Base-by-base conservation (phyloP, 2,797 vertebrate genomes). In the Cirrhinus molitorella region DNA sequence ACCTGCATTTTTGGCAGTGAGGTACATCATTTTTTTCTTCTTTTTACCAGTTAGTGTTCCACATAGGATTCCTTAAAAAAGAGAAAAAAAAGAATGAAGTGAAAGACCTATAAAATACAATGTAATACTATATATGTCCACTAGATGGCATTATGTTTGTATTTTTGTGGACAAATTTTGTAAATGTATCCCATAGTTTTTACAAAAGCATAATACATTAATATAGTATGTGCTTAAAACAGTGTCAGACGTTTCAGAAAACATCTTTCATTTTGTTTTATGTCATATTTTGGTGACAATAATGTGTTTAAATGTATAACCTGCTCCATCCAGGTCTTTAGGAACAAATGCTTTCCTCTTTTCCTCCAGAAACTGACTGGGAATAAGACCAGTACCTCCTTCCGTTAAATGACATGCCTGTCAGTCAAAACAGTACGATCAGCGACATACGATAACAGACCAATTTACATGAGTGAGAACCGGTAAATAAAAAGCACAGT, bases 21-120 rank as follows among this genome's bases (percentile, higher is more conserved):
- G 94, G 88, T 99, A 99, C 98, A 99, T 99, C 97, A 98, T 99
- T 90, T 97, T 99, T 91, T 99, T 99, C 95, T 99, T 99, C 94
- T 98, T 99, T 89, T 99, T 99, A 88, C 95, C 96, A 88, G 95
- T 96, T 90, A 99, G 92, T 80, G 98, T 97, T 88, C 98, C 98
- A 79, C 98, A 99, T 85, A 99, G 96, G 79, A 97, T 97, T 74
- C 97, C 98, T 99, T 45, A 3, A 80, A 85, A 86, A 84, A 84
- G 77, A 73, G 25, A 34, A 19, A 19, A 37, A 55, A 2, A 19
- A 5, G n/a, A 1, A 4, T 3, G 1, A 16, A 59, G 55, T 45
- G 23, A 40, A 63, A 40, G n/a, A 72, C 6, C 8, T 23, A 21
- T n/a, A 49, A 28, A 4, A 57, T 21, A 40, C 21, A 9, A 13